Evolutionary conservation across 2,888 invertebrate species (phyloP).

Genomic region (Watsonalla cultraria): DNA sequence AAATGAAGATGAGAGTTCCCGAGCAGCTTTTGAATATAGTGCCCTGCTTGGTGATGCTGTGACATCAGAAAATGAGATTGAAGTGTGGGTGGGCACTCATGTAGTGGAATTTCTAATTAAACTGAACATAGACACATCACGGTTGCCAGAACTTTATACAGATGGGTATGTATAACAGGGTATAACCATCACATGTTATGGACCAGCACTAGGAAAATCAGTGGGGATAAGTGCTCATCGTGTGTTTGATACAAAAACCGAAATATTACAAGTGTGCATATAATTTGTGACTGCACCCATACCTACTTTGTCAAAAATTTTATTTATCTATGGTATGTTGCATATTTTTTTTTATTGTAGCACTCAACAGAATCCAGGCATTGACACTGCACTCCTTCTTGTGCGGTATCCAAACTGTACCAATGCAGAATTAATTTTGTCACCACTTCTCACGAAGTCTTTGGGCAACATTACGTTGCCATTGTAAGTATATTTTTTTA

Average conservation of each 20-base stretch:
- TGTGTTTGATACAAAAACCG: too few species aligned
- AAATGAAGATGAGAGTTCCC: constrained; percentile 72
- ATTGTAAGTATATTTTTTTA: constrained; percentile 45
- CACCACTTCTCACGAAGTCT: constrained; percentile 64
- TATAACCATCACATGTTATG: not conserved
- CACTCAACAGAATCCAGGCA: constrained; percentile 60
- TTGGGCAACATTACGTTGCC: constrained; percentile 67
- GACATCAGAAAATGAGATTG: constrained; percentile 79
- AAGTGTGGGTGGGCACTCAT: constrained; percentile 81
- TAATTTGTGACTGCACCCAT: too few species aligned
- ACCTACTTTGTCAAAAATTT: too few species aligned
- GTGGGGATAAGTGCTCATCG: too few species aligned
- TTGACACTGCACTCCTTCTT: constrained; percentile 75
- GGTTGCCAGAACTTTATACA: constrained; percentile 77
- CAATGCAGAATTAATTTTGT: constrained; percentile 70
- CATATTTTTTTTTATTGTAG: constrained; percentile 32
- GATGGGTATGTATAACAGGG: constrained; percentile 51
- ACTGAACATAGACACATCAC: constrained; percentile 80
- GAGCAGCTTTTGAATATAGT: constrained; percentile 81
- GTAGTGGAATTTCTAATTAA: constrained; percentile 81
- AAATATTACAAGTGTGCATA: too few species aligned
- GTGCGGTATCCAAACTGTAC: constrained; percentile 78
- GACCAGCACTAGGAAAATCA: too few species aligned
- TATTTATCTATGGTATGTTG: not conserved
- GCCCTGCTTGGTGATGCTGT: constrained; percentile 77